phyloP scores from a whole-genome alignment of 2,888 invertebrate genomes.

The Leptopilina syphax region DNA sequence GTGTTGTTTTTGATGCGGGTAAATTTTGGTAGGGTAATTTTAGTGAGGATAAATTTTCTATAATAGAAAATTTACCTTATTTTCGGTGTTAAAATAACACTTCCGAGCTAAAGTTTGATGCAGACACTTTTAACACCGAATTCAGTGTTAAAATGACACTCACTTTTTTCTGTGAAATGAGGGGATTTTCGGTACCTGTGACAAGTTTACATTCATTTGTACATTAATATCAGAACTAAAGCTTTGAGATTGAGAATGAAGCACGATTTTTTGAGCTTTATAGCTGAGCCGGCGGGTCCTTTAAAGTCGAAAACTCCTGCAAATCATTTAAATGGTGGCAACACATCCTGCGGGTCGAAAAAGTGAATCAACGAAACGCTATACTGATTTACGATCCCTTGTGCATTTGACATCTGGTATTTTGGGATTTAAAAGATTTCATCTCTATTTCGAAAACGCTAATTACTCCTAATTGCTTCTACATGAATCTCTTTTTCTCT shows the following conservation, averaged over 20 bases:
- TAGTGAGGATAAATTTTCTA: too few species aligned
- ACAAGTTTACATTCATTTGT: constrained; percentile 16
- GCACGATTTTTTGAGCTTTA: constrained; percentile 25
- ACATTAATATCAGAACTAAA: constrained; percentile 13
- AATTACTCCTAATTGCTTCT: constrained; percentile 58
- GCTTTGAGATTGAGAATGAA: constrained; percentile 21
- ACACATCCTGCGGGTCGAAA: constrained; percentile 25
- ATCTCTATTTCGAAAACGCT: constrained; percentile 52
- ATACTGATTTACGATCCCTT: constrained; percentile 58
- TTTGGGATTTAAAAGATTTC: constrained; percentile 19
- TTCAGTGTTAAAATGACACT: too few species aligned
- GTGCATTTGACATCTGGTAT: constrained; percentile 58
- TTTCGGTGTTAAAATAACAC: too few species aligned
- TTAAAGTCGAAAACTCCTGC: constrained; percentile 27
- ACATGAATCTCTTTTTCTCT: background rate
- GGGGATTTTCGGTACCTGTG: constrained; percentile 23
- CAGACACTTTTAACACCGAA: too few species aligned
- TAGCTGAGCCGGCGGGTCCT: constrained; percentile 34
- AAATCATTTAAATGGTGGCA: constrained; percentile 22
- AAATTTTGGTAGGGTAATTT: too few species aligned
- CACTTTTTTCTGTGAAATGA: too few species aligned
- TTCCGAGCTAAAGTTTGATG: too few species aligned
- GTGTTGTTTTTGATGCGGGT: too few species aligned
- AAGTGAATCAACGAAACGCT: constrained; percentile 27
- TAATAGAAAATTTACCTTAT: too few species aligned